Conservation (phyloP, 2,113 vertebrate genomes). For the Ciconia boyciana region DNA sequence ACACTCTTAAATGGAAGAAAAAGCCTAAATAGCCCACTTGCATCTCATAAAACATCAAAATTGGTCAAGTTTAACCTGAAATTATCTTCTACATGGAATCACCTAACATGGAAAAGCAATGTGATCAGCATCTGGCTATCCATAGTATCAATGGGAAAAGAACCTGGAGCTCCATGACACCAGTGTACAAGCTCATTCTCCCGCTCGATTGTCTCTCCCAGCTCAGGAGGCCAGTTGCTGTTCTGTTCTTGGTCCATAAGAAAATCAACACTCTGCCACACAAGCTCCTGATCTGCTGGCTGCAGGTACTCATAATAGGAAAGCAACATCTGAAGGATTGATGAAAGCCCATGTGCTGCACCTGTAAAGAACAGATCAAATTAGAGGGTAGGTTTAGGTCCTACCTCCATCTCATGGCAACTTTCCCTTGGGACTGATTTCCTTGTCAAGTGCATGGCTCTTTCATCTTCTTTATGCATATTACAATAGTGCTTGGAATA, state of each 20-base stretch:
- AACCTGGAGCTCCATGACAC: conserved; percentile 91
- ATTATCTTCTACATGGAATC: neutral
- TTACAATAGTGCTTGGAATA: neutral
- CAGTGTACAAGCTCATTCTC: conserved; percentile 90
- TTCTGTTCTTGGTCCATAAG: conserved; percentile 92
- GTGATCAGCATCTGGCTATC: neutral
- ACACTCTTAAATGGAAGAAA: neutral
- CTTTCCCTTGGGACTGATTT: neutral
- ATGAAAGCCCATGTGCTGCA: conserved; percentile 87
- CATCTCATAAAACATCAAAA: neutral
- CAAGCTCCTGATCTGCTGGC: conserved; percentile 82
- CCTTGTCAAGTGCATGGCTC: neutral
- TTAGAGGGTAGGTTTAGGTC: neutral
- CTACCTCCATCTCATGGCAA: neutral
- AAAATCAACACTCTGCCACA: conserved; percentile 91
- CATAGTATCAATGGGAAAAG: neutral
- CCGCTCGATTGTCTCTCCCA: conserved; percentile 84
- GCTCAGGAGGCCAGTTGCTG: conserved; percentile 89
- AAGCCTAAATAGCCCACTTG: neutral
- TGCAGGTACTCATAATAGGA: conserved; percentile 87
- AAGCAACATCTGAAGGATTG: conserved; percentile 89
- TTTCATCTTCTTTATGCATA: neutral
- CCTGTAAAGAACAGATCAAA: conserved; percentile 61
- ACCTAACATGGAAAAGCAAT: neutral
- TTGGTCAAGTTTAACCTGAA: neutral